phyloP scores from a whole-genome alignment of 2,797 vertebrate species.

The Onychomys arenicola region DNA sequence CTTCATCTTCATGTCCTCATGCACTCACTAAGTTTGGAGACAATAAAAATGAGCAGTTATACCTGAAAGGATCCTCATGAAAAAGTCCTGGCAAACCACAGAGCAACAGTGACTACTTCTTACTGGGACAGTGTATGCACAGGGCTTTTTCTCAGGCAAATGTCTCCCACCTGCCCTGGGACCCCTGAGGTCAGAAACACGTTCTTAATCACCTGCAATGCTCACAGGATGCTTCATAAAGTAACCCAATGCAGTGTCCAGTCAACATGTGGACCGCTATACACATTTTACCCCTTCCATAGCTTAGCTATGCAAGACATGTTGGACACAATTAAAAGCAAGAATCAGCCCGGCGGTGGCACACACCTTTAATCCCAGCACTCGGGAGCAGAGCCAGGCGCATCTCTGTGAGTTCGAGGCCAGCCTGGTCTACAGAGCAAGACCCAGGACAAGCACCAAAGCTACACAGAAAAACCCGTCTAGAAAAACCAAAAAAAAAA shows the following conservation, averaged over 20 bases:
- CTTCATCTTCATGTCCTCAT: not conserved
- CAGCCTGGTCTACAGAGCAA: no score
- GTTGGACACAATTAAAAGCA: not conserved
- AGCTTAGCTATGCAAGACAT: not conserved
- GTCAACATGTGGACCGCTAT: not conserved
- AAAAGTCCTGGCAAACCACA: not conserved
- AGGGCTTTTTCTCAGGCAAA: accelerated
- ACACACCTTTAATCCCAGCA: no score
- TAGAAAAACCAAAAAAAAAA: no score
- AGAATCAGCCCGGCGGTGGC: no score
- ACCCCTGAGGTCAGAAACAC: not conserved
- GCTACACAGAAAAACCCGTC: no score
- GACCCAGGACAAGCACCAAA: no score
- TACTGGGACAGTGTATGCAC: accelerated
- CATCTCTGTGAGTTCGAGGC: no score
- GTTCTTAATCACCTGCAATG: not conserved
- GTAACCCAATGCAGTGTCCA: accelerated
- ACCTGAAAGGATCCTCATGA: not conserved
- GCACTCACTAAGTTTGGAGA: not conserved
- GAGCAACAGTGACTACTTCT: not conserved
- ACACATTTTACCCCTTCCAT: not conserved
- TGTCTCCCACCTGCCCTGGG: not conserved
- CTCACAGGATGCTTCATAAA: not conserved
- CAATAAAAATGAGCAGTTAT: not conserved
- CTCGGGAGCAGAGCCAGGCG: no score